Conservation (phyloP, 2,888 invertebrate genomes). For the Drosophila formosana region DNA sequence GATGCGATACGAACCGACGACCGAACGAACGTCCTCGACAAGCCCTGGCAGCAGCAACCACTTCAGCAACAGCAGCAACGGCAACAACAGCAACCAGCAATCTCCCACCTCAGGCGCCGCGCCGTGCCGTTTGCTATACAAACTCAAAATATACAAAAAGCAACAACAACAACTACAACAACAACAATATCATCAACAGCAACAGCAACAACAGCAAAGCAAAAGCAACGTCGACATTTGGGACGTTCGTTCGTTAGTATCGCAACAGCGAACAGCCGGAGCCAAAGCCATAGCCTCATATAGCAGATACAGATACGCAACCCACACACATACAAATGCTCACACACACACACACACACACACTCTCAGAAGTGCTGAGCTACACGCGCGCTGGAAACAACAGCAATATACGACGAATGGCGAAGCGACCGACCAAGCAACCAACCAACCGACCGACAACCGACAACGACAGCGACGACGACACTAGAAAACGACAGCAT, state of each 20-base stretch:
- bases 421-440: slow-evolving; percentile 44
- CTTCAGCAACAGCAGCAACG: slow-evolving; percentile 37
- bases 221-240: slow-evolving; percentile 71
- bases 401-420: slow-evolving; percentile 31
- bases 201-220: slow-evolving; percentile 28
- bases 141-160: slow-evolving; percentile 62
- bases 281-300: slow-evolving; percentile 54
- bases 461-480: slow-evolving; percentile 21
- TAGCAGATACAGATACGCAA: slow-evolving; percentile 68
- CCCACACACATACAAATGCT: slow-evolving; percentile 35
- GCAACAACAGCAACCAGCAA: slow-evolving; percentile 42
- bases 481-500: slow-evolving; percentile 65
- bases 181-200: slow-evolving; percentile 29
- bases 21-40: slow-evolving; percentile 74
- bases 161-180: slow-evolving; percentile 43
- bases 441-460: slow-evolving; percentile 29
- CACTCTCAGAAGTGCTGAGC: slow-evolving; percentile 55
- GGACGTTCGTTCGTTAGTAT: slow-evolving; percentile 77
- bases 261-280: slow-evolving; percentile 71
- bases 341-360: slow-evolving; percentile 20
- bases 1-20: slow-evolving; percentile 34
- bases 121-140: slow-evolving; percentile 30
- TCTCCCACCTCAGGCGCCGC: slow-evolving; percentile 43
- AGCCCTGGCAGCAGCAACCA: slow-evolving; percentile 60
- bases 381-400: slow-evolving; percentile 75